Conservation (phyloP, 2,797 vertebrate species). For the Sebastes ruberrimus region DNA sequence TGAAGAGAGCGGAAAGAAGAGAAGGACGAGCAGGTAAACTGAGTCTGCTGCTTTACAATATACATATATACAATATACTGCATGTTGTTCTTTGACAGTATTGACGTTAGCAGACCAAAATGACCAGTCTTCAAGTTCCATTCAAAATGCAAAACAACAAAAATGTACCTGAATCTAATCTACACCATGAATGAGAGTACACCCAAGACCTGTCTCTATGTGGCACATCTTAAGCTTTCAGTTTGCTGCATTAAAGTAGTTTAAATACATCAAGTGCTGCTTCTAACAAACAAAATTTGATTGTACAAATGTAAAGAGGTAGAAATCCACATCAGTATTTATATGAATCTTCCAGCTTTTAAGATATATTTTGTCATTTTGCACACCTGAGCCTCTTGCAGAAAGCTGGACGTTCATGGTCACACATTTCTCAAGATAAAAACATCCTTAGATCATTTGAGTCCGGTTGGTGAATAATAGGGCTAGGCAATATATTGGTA, state of each 20-base stretch:
- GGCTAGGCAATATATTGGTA: too few relatives aligned
- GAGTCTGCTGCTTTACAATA: neutral
- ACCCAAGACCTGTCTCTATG: neutral
- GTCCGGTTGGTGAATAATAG: neutral
- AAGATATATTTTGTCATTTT: neutral
- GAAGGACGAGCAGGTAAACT: constrained; percentile 76
- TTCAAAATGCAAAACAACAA: neutral
- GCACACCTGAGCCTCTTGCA: neutral
- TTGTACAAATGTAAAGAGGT: neutral
- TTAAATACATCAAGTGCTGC: neutral
- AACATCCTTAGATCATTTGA: neutral
- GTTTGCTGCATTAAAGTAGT: neutral
- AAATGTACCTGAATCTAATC: neutral
- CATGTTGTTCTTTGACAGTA: too few relatives aligned
- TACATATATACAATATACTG: too few relatives aligned
- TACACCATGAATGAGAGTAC: neutral
- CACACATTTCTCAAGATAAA: neutral
- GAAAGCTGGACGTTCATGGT: neutral
- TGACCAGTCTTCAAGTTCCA: neutral
- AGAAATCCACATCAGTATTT: neutral
- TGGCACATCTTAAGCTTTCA: neutral
- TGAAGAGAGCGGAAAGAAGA: constrained; percentile 75
- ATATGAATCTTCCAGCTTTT: neutral
- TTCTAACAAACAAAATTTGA: neutral
- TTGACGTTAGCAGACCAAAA: neutral